Evolutionary conservation across 2,113 vertebrate species (phyloP).

Genomic region (Columba livia): DNA sequence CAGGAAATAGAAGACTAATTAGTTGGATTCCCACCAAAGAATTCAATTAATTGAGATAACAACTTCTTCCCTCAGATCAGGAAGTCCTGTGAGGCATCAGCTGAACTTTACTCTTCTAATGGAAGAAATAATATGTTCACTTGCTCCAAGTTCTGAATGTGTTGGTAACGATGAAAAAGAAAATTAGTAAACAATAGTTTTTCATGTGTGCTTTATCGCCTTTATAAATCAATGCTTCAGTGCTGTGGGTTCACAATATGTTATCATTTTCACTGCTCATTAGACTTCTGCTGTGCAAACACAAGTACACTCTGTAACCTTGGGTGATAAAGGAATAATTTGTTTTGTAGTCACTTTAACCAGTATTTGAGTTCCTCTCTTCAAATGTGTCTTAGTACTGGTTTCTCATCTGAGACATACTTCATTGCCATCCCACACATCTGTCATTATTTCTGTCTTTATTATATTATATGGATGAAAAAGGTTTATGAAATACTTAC

Average conservation of each 20-base stretch:
- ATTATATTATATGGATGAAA: background rate
- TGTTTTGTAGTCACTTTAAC: background rate
- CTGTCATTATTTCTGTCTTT: background rate
- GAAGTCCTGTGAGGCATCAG: constrained; percentile 5
- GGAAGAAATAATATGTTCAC: background rate
- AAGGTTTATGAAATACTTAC: background rate
- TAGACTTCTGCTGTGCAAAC: background rate
- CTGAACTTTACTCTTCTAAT: constrained; percentile 47
- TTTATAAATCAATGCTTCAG: background rate
- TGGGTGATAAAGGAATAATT: background rate
- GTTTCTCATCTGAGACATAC: background rate
- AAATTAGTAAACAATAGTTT: background rate
- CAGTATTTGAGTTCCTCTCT: background rate
- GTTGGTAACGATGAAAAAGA: background rate
- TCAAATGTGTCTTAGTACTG: background rate
- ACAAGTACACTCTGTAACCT: background rate
- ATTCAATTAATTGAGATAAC: constrained; percentile 60
- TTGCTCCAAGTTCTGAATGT: constrained; percentile 1
- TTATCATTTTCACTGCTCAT: constrained; percentile 15
- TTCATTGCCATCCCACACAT: background rate
- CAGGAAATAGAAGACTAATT: constrained; percentile 44
- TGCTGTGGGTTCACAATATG: background rate
- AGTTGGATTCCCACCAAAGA: constrained; percentile 42
- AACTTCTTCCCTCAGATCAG: constrained; percentile 23
- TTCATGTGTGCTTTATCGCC: background rate